Evolutionary conservation across 2,888 invertebrate species (phyloP).

Genomic region (Allolobophora icterica): DNA sequence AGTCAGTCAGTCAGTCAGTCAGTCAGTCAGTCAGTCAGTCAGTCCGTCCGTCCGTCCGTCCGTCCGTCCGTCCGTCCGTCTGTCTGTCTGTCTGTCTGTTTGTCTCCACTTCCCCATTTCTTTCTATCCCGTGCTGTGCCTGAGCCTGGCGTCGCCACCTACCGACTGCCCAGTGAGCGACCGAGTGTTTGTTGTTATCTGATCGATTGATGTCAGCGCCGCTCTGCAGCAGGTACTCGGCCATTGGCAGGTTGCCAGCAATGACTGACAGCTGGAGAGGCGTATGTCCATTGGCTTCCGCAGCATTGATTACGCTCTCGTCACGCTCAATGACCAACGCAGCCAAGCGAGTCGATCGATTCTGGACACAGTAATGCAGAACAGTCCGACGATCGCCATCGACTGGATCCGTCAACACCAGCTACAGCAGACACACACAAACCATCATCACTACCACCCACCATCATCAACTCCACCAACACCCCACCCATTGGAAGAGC

Average conservation of each 20-base stretch:
- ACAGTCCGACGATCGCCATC: slow-evolving; percentile 70
- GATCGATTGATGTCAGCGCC: slow-evolving; percentile 87
- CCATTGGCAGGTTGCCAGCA: slow-evolving; percentile 57
- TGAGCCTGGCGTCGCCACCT: slow-evolving; percentile 54
- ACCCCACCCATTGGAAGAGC: background rate
- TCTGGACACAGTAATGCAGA: slow-evolving; percentile 88
- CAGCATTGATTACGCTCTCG: slow-evolving; percentile 68
- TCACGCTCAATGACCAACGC: slow-evolving; percentile 74
- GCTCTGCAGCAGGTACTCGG: slow-evolving; percentile 83
- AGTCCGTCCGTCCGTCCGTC: background rate
- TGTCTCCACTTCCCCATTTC: background rate
- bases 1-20: too few relatives aligned
- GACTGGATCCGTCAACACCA: background rate
- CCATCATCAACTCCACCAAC: background rate
- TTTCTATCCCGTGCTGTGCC: background rate
- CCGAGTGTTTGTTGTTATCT: slow-evolving; percentile 92
- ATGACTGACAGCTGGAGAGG: slow-evolving; percentile 88
- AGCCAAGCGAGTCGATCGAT: slow-evolving; percentile 73
- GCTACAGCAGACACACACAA: background rate
- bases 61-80: too few relatives aligned
- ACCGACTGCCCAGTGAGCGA: slow-evolving; percentile 98
- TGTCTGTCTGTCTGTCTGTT: too few relatives aligned
- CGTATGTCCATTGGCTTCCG: slow-evolving; percentile 70
- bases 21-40: too few relatives aligned
- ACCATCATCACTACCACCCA: background rate